Evolutionary conservation across 2,797 vertebrate species (phyloP), one percentile per base, ranked within the genome.

Genomic region (Sebastes kiyomatsui): DNA sequence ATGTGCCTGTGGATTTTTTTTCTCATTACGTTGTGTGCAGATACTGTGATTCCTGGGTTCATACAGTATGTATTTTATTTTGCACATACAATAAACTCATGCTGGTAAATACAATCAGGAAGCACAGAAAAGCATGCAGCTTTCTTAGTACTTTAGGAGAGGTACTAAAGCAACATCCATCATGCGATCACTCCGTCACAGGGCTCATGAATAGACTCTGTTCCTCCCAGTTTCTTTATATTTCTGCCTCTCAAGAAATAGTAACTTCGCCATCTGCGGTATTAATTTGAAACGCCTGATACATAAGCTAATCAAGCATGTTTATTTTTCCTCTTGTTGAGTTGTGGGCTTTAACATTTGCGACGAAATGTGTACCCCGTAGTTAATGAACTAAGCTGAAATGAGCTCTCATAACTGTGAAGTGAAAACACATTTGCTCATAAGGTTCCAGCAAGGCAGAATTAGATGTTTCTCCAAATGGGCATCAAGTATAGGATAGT

Each of bases 291-390:
- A 76, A 81, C n/a, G 64, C 72, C 72, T 81, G 61, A 87, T 82
- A 77, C 86, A 77, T 80, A 65, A 84, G 76, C 81, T 74, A 81
- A 88, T 87, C 85, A 79, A 58, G 80, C 84, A 42, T 85, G 84
- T 91, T 86, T 88, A 74, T 87, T 79, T 81, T 85, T 80, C 68
- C 79, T 78, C 81, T 81, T 25, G 69, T 60, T 38, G 88, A 84
- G 77, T 70, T 80, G 68, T 62, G 33, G 72, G 64, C 88, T 85
- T 71, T 35, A 80, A 66, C 72, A 69, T 85, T 84, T 56, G 38
- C 0, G n/a, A 28, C 38, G 77, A 77, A 80, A 85, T 55, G 72
- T 65, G 72, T 33, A 30, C 22, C 22, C 67, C 6, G 46, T 23
- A 42, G 83, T 82, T 87, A 87, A 90, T 82, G 79, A 88, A 75